Percentiles rank a stretch among this genome's conserved stretches.
phyloP scores from a whole-genome alignment of 2,888 invertebrate species.

The Drosophila pseudotalamancana region DNA sequence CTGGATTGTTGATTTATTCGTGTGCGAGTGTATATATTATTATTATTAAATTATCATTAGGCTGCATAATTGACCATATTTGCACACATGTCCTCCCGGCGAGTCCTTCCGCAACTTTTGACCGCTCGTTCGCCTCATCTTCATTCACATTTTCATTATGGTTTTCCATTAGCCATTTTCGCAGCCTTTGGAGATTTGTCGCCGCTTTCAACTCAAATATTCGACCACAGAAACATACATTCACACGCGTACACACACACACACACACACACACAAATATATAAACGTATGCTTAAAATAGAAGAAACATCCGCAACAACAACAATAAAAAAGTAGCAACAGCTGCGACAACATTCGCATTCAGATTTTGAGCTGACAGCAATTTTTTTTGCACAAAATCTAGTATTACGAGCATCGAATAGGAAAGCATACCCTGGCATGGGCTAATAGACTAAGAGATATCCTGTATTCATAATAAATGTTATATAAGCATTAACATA shows the following conservation, averaged over 20 bases:
- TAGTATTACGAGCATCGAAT: slow-evolving; percentile 12
- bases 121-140: slow-evolving; percentile 9
- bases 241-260: slow-evolving; percentile 19
- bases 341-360: slow-evolving; percentile 55
- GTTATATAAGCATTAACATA: background rate
- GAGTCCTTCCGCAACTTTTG: background rate
- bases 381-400: slow-evolving; percentile 28
- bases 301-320: background rate
- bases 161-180: slow-evolving; percentile 27
- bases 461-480: background rate
- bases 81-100: background rate
- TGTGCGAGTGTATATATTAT: background rate
- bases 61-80: slow-evolving; percentile 9
- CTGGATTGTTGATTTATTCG: background rate
- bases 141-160: slow-evolving; percentile 48
- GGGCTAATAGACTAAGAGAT: background rate
- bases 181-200: slow-evolving; percentile 37
- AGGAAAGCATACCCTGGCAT: background rate
- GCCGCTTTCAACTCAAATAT: slow-evolving; percentile 52
- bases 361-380: slow-evolving; percentile 29
- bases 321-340: slow-evolving; percentile 27
- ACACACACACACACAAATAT: slow-evolving; percentile 1
- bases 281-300: slow-evolving; percentile 7
- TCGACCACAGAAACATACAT: slow-evolving; percentile 53
- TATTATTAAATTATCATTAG: slow-evolving; percentile 19